Conservation (phyloP, 2,113 vertebrate genomes). For the Hylia prasina region DNA sequence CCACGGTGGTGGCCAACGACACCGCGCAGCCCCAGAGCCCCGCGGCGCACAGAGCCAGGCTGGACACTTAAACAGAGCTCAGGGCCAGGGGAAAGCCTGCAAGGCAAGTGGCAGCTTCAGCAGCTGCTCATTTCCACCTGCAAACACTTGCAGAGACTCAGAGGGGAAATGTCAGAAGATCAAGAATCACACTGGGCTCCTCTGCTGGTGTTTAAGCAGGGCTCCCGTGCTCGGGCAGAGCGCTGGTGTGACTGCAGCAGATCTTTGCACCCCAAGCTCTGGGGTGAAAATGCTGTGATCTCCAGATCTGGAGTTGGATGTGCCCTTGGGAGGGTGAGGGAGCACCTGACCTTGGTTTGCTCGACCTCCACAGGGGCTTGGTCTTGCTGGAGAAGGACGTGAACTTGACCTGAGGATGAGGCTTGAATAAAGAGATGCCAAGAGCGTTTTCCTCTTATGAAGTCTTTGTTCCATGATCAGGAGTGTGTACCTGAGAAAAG, state of each 20-base stretch:
- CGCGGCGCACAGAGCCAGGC: neutral
- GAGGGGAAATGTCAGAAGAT: neutral
- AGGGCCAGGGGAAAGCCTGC: neutral
- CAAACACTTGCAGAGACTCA: neutral
- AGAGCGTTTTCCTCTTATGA: neutral
- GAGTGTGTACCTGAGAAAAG: neutral
- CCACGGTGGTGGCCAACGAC: conserved; percentile 75
- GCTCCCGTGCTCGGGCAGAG: neutral
- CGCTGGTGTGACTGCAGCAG: neutral
- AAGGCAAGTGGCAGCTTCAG: neutral
- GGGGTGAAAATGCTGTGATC: neutral
- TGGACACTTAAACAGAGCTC: neutral
- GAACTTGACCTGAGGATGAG: neutral
- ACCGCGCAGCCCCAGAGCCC: neutral
- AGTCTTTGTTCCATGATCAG: neutral
- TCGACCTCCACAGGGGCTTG: rapidly evolving
- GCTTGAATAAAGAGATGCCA: conserved; percentile 47
- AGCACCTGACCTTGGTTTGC: neutral
- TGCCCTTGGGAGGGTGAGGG: neutral
- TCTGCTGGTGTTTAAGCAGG: neutral
- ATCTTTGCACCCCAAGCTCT: neutral
- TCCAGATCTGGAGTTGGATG: neutral
- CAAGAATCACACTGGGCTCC: neutral
- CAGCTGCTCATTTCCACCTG: neutral
- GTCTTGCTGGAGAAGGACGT: neutral